Evolutionary conservation across 2,113 vertebrate genomes (phyloP).

Genomic region (Eptesicus fuscus): DNA sequence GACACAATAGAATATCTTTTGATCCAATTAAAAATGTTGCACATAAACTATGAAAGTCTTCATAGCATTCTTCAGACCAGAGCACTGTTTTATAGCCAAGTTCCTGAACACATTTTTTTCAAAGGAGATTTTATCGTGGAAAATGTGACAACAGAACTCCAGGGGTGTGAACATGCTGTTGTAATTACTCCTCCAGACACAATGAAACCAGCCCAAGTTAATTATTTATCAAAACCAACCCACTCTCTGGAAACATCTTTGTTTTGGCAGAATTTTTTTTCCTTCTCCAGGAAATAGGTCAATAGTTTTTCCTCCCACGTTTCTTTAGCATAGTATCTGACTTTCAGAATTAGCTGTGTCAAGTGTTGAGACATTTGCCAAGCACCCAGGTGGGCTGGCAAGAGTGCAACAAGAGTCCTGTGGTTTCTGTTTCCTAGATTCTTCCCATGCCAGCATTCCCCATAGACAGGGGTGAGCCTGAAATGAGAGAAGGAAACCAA

Average conservation of each 20-base stretch:
- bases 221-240: conserved; percentile 82
- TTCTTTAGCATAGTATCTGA: conserved; percentile 60
- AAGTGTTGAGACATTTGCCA: conserved; percentile 11
- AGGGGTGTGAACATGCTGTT: conserved; percentile 59
- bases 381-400: conserved; percentile 43
- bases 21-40: conserved; percentile 54
- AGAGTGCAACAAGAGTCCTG: background rate
- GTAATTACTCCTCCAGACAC: conserved; percentile 76
- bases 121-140: conserved; percentile 76
- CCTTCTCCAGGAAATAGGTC: conserved; percentile 60
- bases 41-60: conserved; percentile 67
- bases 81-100: conserved; percentile 76
- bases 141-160: conserved; percentile 76
- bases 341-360: conserved; percentile 54
- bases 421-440: background rate
- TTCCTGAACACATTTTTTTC: conserved; percentile 73
- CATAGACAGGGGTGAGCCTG: background rate
- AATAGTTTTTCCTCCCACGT: conserved; percentile 70
- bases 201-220: conserved; percentile 77
- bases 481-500: background rate
- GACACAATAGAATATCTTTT: conserved; percentile 66
- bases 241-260: conserved; percentile 76
- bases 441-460: background rate
- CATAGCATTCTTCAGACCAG: conserved; percentile 63
- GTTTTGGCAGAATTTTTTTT: conserved; percentile 53